These are phyloP conservation scores for Leptogaster cylindrica DNA, from an alignment of 2,888 invertebrate species.

Conservation along the genomic window DNA sequence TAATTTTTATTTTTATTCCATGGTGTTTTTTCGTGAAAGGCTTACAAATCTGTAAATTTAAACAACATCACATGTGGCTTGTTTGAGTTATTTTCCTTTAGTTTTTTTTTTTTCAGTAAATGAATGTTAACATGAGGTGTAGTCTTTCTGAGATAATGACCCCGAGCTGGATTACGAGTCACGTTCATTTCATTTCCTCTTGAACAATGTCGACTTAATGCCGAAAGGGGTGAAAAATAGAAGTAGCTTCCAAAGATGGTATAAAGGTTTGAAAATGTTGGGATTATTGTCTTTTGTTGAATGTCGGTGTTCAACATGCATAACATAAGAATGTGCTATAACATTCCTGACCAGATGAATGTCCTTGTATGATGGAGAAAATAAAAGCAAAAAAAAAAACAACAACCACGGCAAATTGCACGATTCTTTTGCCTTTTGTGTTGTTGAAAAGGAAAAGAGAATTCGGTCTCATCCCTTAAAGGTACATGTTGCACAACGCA, in stretches of 20 bases:
- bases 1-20: too few species aligned
- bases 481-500: too few species aligned
- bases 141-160: background rate
- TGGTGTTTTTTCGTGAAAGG: too few species aligned
- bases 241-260: background rate
- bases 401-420: constrained; percentile 20
- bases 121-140: background rate
- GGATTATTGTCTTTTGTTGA: too few species aligned
- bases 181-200: constrained; percentile 28
- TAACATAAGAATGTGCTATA: too few species aligned
- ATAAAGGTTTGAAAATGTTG: too few species aligned
- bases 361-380: background rate
- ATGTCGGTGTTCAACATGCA: background rate
- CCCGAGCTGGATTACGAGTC: constrained; percentile 19
- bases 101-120: background rate
- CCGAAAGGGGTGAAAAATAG: constrained; percentile 1
- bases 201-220: constrained; percentile 29
- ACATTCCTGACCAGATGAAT: background rate
- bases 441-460: too few species aligned
- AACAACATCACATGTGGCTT: constrained; percentile 3
- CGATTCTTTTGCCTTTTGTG: background rate
- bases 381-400: too few species aligned
- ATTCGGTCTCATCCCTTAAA: too few species aligned
- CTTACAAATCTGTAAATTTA: too few species aligned
- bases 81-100: too few species aligned